Conservation (phyloP, 2,797 vertebrate genomes). For the Natrix natrix region DNA sequence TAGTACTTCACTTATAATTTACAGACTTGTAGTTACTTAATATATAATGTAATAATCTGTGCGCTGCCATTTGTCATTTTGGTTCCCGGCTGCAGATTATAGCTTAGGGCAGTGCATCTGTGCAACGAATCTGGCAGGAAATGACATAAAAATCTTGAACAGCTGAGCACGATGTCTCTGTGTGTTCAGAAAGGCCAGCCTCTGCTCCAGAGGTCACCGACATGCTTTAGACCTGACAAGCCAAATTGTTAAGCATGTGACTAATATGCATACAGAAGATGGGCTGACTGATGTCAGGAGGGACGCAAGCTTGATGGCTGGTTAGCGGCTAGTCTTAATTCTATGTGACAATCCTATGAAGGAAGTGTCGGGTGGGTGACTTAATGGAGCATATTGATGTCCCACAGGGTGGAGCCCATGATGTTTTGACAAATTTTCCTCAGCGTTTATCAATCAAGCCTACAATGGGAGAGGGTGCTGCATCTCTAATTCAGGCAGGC, state of each 20-base stretch:
- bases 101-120: conserved; percentile 98
- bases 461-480: conserved; percentile 77
- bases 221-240: conserved; percentile 78
- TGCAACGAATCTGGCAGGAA: conserved; percentile 89
- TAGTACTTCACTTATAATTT: conserved; percentile 91
- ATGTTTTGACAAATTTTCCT: conserved; percentile 94
- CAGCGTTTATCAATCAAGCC: conserved; percentile 93
- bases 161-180: conserved; percentile 84
- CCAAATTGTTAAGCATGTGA: conserved; percentile 80
- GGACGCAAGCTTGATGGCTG: conserved; percentile 75
- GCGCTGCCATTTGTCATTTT: conserved; percentile 92
- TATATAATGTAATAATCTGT: conserved; percentile 99
- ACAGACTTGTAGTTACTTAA: conserved; percentile 95
- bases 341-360: conserved; percentile 79
- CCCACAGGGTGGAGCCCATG: conserved; percentile 86
- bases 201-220: conserved; percentile 84
- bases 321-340: conserved; percentile 81
- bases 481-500: conserved; percentile 81
- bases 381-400: conserved; percentile 93
- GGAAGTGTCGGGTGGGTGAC: conserved; percentile 81
- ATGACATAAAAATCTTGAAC: conserved; percentile 90
- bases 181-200: conserved; percentile 80
- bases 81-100: conserved; percentile 91
- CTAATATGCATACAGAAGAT: conserved; percentile 77
- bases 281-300: conserved; percentile 70